Evolutionary conservation across 2,113 vertebrate species (phyloP), one percentile per base, ranked within the genome.

Genomic region (Anser brachyrhynchus): DNA sequence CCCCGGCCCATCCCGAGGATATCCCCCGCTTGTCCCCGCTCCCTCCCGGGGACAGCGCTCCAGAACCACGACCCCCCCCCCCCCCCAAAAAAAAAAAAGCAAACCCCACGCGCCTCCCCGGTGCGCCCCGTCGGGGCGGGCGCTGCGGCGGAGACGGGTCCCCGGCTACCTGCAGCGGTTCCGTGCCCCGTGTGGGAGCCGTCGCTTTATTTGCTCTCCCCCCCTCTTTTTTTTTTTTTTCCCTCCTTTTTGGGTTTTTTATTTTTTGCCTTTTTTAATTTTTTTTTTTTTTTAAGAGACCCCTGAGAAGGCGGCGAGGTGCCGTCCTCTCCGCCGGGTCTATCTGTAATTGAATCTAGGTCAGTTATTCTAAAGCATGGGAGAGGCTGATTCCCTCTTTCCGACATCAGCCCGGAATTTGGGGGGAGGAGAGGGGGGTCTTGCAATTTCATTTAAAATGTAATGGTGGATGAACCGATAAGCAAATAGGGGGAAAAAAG

Each of bases 271-370:
- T 84, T 74, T 90, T 62, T 49, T 49, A 21, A 43, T 35, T 39
- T 93, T 93, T 95, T 91, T 94, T 84, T 89, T 92, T 95, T 96
- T 95, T 92, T 46, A 94, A 93, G 91, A 88, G 52, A 96, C 93
- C 94, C 93, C 95, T 96, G 97, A 97, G 97, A 98, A 98, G 98
- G 97, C 96, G 76, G 96, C 87, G 95, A 98, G 96, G 98, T 98
- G 98, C 99, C 98, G 98, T 96, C 97, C 98, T 98, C 98, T 97
- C 98, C 97, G 97, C 98, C 84, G 94, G 79, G 84, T 98, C 98
- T 99, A 99, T 99, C 99, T 99, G 98, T 99, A 99, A 99, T 99
- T 99, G 99, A 99, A 99, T 99, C 99, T 99, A 98, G 99, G 99
- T 99, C 98, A 98, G 98, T 95, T 98, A 99, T 99, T 99, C 98